Conservation (phyloP, 1,140 invertebrate genomes). For the Megalopta genalis region DNA sequence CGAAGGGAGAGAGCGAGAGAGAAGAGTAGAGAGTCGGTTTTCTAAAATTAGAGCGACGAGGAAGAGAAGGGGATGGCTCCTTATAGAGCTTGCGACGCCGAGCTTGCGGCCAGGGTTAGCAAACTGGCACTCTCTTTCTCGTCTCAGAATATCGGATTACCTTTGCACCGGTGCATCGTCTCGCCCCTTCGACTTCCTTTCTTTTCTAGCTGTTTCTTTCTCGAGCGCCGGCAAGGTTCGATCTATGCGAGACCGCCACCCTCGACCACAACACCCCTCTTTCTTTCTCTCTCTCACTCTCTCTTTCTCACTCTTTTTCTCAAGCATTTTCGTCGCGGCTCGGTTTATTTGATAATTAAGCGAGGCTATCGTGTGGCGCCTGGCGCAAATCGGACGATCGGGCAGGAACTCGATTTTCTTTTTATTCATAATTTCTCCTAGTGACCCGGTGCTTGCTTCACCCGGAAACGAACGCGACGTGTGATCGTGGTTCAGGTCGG, state of each 20-base stretch:
- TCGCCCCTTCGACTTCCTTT: slow-evolving; percentile 60
- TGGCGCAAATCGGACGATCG: too few species aligned
- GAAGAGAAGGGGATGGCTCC: slow-evolving; percentile 77
- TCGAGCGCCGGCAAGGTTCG: slow-evolving; percentile 38
- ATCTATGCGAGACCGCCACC: slow-evolving; percentile 18
- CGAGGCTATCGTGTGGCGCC: too few species aligned
- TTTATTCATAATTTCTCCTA: not conserved
- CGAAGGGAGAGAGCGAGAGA: slow-evolving; percentile 35
- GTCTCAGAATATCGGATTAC: slow-evolving; percentile 76
- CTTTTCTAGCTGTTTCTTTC: slow-evolving; percentile 51
- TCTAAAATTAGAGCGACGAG: slow-evolving; percentile 77
- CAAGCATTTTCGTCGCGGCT: too few species aligned
- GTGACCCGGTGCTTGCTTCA: not conserved
- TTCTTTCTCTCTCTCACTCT: not conserved
- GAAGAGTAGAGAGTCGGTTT: slow-evolving; percentile 41
- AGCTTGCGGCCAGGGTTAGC: slow-evolving; percentile 75
- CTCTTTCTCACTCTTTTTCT: not conserved
- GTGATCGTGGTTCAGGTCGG: too few species aligned
- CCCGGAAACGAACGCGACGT: not conserved
- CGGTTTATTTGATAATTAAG: too few species aligned
- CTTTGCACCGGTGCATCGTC: slow-evolving; percentile 54
- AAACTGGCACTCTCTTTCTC: slow-evolving; percentile 70
- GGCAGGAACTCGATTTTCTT: too few species aligned
- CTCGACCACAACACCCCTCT: not conserved
- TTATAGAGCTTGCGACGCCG: slow-evolving; percentile 78